Evolutionary conservation across 2,888 invertebrate species (phyloP).

Genomic region (Ypsolopha scabrella): DNA sequence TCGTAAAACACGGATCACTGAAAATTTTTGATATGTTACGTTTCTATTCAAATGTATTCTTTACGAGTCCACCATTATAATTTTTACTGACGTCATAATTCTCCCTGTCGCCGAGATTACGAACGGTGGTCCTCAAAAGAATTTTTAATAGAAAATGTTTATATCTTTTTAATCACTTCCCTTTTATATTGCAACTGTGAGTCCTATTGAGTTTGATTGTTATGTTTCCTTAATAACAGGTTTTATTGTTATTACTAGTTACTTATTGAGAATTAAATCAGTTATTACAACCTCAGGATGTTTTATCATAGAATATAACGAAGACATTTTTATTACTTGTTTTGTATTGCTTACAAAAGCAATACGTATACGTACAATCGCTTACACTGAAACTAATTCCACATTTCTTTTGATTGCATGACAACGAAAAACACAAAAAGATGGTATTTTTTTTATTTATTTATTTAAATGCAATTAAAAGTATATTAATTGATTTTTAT

Average conservation of each 20-base stretch:
- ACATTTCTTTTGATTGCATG: too few relatives aligned
- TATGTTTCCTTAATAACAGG: too few relatives aligned
- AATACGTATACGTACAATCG: too few relatives aligned
- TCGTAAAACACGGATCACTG: slow-evolving; percentile 70
- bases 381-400: too few relatives aligned
- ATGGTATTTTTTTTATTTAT: too few relatives aligned
- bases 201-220: not conserved
- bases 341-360: too few relatives aligned
- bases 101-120: slow-evolving; percentile 48
- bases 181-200: slow-evolving; percentile 27
- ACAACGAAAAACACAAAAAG: too few relatives aligned
- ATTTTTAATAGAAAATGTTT: slow-evolving; percentile 36
- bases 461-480: too few relatives aligned
- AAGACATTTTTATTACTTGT: too few relatives aligned
- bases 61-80: slow-evolving; percentile 58
- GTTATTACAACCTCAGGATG: not conserved
- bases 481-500: too few relatives aligned
- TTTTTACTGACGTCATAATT: slow-evolving; percentile 64
- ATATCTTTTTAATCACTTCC: slow-evolving; percentile 66
- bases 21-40: slow-evolving; percentile 70
- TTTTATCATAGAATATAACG: too few relatives aligned
- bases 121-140: slow-evolving; percentile 55
- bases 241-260: not conserved
- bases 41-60: slow-evolving; percentile 68
- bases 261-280: not conserved